Evolutionary conservation across 2,113 vertebrate species (phyloP).

Genomic region (Passer domesticus): DNA sequence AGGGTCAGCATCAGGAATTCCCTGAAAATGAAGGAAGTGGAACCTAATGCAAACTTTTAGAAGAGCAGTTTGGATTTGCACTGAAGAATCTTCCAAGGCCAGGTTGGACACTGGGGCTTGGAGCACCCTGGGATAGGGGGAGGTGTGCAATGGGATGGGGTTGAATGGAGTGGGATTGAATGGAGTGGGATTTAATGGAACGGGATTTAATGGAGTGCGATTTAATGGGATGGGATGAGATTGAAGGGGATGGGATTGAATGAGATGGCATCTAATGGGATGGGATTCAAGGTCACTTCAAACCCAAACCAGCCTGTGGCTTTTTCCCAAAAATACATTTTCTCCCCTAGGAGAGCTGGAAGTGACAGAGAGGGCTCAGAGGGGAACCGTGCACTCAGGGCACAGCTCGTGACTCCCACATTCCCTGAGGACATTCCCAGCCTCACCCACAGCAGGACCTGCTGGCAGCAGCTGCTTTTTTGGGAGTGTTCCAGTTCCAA

Average conservation of each 20-base stretch:
- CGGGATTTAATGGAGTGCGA: too few species aligned
- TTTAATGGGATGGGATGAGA: not conserved
- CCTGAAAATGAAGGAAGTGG: not conserved
- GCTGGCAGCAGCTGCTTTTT: not conserved
- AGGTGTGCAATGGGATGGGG: not conserved
- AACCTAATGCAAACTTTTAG: not conserved
- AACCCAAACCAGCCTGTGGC: not conserved
- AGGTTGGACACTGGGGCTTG: not conserved
- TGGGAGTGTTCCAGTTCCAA: not conserved
- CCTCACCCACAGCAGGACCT: not conserved
- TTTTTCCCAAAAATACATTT: not conserved
- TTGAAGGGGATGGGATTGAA: too few species aligned
- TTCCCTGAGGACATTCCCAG: not conserved
- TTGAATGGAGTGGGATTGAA: not conserved
- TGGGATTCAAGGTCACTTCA: not conserved
- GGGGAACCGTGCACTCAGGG: not conserved
- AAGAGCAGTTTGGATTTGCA: not conserved
- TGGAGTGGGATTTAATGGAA: not conserved
- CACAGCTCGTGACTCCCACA: fast-evolving
- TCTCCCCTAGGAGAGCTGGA: not conserved
- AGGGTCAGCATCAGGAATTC: not conserved
- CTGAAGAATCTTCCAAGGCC: too few species aligned
- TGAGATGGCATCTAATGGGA: too few species aligned
- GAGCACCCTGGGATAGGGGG: not conserved
- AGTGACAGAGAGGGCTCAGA: not conserved